Evolutionary conservation across 2,797 vertebrate species (phyloP), one percentile per base, ranked within the genome.

Genomic region (Pelochelys cantorii): DNA sequence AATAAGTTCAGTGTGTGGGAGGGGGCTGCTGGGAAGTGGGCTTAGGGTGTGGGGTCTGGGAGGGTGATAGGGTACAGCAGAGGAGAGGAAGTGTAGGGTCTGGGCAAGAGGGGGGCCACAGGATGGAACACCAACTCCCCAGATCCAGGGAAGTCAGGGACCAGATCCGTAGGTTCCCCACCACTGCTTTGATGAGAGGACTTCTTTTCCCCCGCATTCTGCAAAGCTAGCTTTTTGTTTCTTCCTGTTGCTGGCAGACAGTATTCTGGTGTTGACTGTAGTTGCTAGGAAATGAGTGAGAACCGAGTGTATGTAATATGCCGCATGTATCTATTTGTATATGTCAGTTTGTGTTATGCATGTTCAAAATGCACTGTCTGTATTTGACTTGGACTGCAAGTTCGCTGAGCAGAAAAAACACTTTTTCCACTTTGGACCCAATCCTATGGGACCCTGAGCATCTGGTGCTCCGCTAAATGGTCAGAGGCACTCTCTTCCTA

Each of bases 361-460:
- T 59, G 85, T 92, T 85, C 86, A n/a, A 90, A 77, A 11, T 3
- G 1, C 1, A 5, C 18, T 22, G 5, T 57, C 65, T 86, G 17
- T 9, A 4, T 86, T 90, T 92, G 87, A 79, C 85, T 77, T 5
- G 82, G 11, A 11, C 4, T 2, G 52, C 74, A 52, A 48, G 42
- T 52, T 52, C 42, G 48, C 42, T 48, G 25, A 8, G 13, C 74
- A 52, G 42, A 8, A 80, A 77, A 54, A 48, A 80, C 60, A 7
- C 59, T 84, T 94, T 71, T 85, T 85, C 79, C 57, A 60, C 68
- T 54, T 2, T 8, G 20, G 57, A 48, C 31, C 54, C 80, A 65
- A 57, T 79, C 12, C 31, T 1, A 0, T 53, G 5, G 90, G 42
- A 34, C 79, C 27, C 80, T 12, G 42, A 59, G 18, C 0, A 5